Base-by-base conservation (phyloP, 2,888 invertebrate genomes). In the Idaea biselata region DNA sequence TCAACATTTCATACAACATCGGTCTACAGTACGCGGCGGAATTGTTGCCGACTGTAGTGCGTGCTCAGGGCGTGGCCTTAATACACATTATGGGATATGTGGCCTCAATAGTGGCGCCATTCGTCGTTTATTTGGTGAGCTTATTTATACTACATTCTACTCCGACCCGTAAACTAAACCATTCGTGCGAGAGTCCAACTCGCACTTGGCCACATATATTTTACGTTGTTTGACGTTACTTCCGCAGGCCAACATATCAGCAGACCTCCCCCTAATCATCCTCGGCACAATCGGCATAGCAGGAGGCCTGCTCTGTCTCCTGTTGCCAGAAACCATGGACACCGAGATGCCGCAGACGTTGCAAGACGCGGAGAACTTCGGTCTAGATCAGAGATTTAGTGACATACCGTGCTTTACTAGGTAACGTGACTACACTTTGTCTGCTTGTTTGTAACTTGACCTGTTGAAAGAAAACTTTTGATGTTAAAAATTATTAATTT, bases 1-100 rank as follows among this genome's bases (percentile, higher is more conserved):
- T 97, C 14, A 97, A 97, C 82, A 97, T 97, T 60, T 96, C 97
- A 0, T 97, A 97, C 87, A 97, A 97, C 84, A 97, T 97, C 68
- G 97, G 97, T 0, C 93, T 97, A 0, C 97, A 97, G 73, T 98
- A 97, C 84, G 97, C 97, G 0, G 97, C 97, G 0, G 97, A 98
- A 81, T 85, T 98, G 16, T 82, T 97, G 11, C 97, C 97, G 0
- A 98, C 97, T 0, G 97, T 97, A 0, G 97, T 98, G 0, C 84
- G 97, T 58, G 97, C 97, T 0, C 97, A 97, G 80, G 97, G 97
- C 0, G 96, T 97, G 0, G 97, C 97, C 0, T 89, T 97, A 16
- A 96, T 97, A 60, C 97, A 97, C 76, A 97, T 97, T 63, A 96
- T 97, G 96, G 97, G 97, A 54, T 97, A 97, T 73, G 96, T 97